Evolutionary conservation across 2,797 vertebrate genomes (phyloP).

Genomic region (Oryzias sinensis): DNA sequence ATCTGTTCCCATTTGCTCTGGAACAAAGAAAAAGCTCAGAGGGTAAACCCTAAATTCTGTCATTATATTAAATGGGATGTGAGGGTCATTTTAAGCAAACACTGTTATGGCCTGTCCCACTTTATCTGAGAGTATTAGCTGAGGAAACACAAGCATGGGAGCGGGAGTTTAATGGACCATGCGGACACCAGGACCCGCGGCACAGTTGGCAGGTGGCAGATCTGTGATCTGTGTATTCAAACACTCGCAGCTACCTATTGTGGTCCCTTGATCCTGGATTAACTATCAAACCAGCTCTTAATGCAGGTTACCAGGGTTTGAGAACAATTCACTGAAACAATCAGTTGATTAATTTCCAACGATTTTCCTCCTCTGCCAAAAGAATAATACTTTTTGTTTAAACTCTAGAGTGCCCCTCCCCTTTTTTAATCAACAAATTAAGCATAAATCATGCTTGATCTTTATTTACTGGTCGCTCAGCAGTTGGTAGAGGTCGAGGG

Average conservation of each 20-base stretch:
- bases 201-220: constrained; percentile 70
- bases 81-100: constrained; percentile 21
- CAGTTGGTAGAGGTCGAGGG: constrained; percentile 76
- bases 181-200: constrained; percentile 30
- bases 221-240: constrained; percentile 62
- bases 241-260: constrained; percentile 69
- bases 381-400: constrained; percentile 74
- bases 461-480: constrained; percentile 77
- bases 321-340: constrained; percentile 77
- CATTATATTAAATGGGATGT: constrained; percentile 47
- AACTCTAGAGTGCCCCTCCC: constrained; percentile 56
- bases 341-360: constrained; percentile 84
- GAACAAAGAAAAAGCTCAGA: constrained; percentile 30
- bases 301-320: constrained; percentile 76
- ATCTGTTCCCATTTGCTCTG: constrained; percentile 51
- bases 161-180: constrained; percentile 29
- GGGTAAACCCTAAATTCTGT: constrained; percentile 51
- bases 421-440: constrained; percentile 84
- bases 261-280: constrained; percentile 80
- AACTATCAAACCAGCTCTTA: constrained; percentile 72
- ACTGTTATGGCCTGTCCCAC: constrained; percentile 47
- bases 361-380: constrained; percentile 73
- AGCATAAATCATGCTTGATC: constrained; percentile 81
- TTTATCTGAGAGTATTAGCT: constrained; percentile 47
- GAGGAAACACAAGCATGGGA: constrained; percentile 25